phyloP scores from a whole-genome alignment of 2,888 invertebrate genomes.

The Troilus luridus region DNA sequence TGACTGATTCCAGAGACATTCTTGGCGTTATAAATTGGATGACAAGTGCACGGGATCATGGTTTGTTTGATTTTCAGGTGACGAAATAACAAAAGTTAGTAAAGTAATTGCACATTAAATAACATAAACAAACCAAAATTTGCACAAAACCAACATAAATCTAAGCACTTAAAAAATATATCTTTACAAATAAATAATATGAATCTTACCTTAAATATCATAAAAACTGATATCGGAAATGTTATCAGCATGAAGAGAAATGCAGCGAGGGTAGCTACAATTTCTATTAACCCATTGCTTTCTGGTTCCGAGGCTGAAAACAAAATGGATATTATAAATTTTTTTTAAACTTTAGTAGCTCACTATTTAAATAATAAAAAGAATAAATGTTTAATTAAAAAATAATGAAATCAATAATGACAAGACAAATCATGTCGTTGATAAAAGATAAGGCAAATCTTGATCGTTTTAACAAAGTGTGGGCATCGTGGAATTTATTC shows the following conservation, averaged over 20 bases:
- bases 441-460: too few species aligned
- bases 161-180: neutral
- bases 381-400: neutral
- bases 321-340: neutral
- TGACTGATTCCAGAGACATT: too few species aligned
- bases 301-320: constrained; percentile 63
- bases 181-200: neutral
- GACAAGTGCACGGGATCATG: too few species aligned
- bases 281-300: constrained; percentile 73
- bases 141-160: neutral
- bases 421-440: too few species aligned
- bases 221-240: constrained; percentile 86
- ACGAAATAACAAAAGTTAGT: too few species aligned
- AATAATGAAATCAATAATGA: neutral
- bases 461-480: too few species aligned
- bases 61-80: too few species aligned
- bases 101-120: too few species aligned
- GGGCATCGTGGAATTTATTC: too few species aligned
- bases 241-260: constrained; percentile 82
- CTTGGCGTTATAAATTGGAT: too few species aligned
- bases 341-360: neutral
- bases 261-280: constrained; percentile 81
- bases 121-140: neutral
- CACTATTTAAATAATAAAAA: neutral
- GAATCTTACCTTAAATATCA: constrained; percentile 83